Base-by-base conservation (phyloP, 2,113 vertebrate species). In the Trematomus loennbergii region DNA sequence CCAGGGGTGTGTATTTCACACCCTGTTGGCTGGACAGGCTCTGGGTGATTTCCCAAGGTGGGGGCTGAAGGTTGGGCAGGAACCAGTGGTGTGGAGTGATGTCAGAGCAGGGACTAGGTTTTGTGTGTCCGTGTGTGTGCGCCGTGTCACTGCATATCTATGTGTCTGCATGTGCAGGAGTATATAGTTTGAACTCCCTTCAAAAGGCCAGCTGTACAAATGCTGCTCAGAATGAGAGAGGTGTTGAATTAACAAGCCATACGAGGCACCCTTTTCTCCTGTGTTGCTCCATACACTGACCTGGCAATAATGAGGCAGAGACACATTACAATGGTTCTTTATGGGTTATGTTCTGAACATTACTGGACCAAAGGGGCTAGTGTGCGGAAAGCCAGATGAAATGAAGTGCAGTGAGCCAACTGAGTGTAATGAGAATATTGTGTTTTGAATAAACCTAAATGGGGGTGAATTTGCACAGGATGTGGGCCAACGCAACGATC, bases 21-120 rank as follows among this genome's bases (percentile, higher is more conserved):
- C 86, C 91, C 87, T 80, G 84, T 79, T 91, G 86, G 81, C 85
- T 89, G 90, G 87, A 88, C 89, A 89, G 89, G 69, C 88, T 86
- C 72, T 25, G 91, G 87, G 89, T 93, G 89, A 92, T 94, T 94
- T 94, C 93, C 92, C 91, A 90, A 89, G 90, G 87, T 86, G 90
- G 84, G 86, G 82, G 64, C 87, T 67, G 72, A 77, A 89, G 85
- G 80, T 78, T 86, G 85, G 88, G 77, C 82, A 91, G 84, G 81
- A 86, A 83, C 87, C 79, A 53, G 81, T 77, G 91, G 87, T 91
- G 89, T 88, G 75, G 90, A 91, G 88, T 94, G 90, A 92, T 92
- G 90, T 92, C 88, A 92, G 88, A 80, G 77, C 68, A 17, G 68
- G 76, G 80, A 77, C 72, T 83, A 54, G 10, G 72, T 64, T 69